Evolutionary conservation across 2,888 invertebrate species (phyloP), one percentile per base, ranked within the genome.

Genomic region (Diarsia rubi): DNA sequence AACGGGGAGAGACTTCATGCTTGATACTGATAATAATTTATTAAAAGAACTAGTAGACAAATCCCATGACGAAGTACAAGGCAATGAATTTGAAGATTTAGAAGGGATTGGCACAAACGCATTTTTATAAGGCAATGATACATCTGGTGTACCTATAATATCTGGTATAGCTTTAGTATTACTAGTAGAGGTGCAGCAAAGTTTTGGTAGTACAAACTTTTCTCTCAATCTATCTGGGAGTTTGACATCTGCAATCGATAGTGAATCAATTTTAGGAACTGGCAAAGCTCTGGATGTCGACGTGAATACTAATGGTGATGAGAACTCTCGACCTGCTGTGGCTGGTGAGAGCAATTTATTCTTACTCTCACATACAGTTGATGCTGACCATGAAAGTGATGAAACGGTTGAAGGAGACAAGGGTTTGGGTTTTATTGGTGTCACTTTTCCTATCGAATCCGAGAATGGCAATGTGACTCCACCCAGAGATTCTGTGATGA

Each of bases 191-290:
- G 11, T 19, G 1, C 63, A 62, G 54, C 3, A n/a, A 19, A 42
- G 11, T 65, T 63, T 65, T 42, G 52, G 24, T 6, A 27, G 3
- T 52, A 59, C 27, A 31, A 49, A 52, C n/a, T 42, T 52, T 21
- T 66, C 62, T 45, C 16, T 42, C 2, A 70, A 59, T 12, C 8
- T 71, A 14, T 71, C 71, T n/a, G 84, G 70, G 0, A 82, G 3
- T 63, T 82, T 82, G 0, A 80, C 65, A 59, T 84, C 47, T 63
- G 37, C 62, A 0, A 82, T 44, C 1, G 84, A 84, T 37, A 21
- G 14, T n/a, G 75, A 21, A 45, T 84, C 71, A 59, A 83, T 69
- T 3, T 81, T 83, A 0, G 82, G 84, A 11, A 81, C 76, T n/a
- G 82, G 84, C 4, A 74, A 54, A n/a, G 75, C 59, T 62, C n/a